Conservation (phyloP, 2,113 vertebrate genomes). For the Platysteira castanea region DNA sequence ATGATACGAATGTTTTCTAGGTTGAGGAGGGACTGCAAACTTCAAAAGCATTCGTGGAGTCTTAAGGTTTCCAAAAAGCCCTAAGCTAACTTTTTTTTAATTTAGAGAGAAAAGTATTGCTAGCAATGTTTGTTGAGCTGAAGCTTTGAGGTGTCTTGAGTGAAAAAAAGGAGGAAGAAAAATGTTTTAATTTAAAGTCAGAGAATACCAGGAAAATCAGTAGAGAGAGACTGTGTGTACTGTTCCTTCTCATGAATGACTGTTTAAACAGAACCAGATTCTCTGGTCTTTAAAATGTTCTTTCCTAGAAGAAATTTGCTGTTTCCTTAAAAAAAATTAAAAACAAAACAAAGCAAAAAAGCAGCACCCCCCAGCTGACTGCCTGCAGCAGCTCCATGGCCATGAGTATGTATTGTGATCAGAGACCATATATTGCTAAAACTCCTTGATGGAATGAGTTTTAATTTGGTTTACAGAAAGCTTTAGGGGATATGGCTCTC, state of each 20-base stretch:
- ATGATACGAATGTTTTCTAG: background rate
- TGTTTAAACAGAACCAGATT: slow-evolving; percentile 32
- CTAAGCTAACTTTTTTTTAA: background rate
- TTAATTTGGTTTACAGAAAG: slow-evolving; percentile 65
- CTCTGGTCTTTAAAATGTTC: background rate
- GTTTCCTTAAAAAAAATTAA: background rate
- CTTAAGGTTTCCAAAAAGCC: background rate
- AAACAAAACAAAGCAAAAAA: background rate
- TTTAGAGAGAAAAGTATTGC: background rate
- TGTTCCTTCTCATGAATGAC: background rate
- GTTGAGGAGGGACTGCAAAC: slow-evolving; percentile 6
- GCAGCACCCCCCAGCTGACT: background rate
- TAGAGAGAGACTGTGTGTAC: background rate
- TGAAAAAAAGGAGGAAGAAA: background rate
- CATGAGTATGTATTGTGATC: slow-evolving; percentile 20
- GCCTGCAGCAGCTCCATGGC: slow-evolving; percentile 2
- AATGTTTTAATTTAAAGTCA: slow-evolving; percentile 3
- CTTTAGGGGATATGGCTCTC: slow-evolving; percentile 56
- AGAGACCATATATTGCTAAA: slow-evolving; percentile 26
- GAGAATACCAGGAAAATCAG: background rate
- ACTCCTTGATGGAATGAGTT: slow-evolving; percentile 61
- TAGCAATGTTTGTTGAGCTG: background rate
- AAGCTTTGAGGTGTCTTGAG: slow-evolving; percentile 3
- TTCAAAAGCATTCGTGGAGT: slow-evolving; percentile 29
- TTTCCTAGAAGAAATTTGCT: slow-evolving; percentile 25